Evolutionary conservation across 1,140 invertebrate genomes (phyloP).

Genomic region (Grapholita molesta): DNA sequence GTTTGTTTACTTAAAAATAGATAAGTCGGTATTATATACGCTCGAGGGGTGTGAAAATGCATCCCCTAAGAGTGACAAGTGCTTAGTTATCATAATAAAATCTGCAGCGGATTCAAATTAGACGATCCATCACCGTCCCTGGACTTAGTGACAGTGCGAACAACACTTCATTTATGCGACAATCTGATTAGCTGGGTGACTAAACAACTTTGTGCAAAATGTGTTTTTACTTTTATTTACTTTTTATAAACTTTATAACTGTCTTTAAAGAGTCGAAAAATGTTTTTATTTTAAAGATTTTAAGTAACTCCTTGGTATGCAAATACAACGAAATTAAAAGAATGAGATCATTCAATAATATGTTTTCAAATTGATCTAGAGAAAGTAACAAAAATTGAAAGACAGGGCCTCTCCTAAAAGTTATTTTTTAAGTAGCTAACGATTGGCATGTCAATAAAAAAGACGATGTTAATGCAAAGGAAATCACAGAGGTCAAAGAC

Average conservation of each 20-base stretch:
- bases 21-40: background rate
- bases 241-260: background rate
- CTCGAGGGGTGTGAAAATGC: background rate
- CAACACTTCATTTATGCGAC: background rate
- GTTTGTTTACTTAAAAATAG: background rate
- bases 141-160: slow-evolving; percentile 36
- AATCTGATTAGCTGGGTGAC: background rate
- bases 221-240: background rate
- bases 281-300: too few species aligned
- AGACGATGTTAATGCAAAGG: too few species aligned
- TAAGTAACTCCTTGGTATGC: too few species aligned
- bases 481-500: too few species aligned
- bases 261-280: background rate
- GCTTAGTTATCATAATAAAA: slow-evolving; percentile 55
- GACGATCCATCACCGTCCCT: slow-evolving; percentile 57
- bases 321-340: too few species aligned
- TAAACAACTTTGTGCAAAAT: background rate
- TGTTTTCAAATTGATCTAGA: too few species aligned
- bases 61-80: slow-evolving; percentile 1
- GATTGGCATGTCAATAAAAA: too few species aligned
- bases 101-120: slow-evolving; percentile 57
- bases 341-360: too few species aligned
- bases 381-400: too few species aligned
- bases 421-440: too few species aligned
- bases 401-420: too few species aligned